Percentiles rank a stretch among this genome's conserved stretches.
phyloP scores from a whole-genome alignment of 2,888 invertebrate species.

The Odontothrips loti region DNA sequence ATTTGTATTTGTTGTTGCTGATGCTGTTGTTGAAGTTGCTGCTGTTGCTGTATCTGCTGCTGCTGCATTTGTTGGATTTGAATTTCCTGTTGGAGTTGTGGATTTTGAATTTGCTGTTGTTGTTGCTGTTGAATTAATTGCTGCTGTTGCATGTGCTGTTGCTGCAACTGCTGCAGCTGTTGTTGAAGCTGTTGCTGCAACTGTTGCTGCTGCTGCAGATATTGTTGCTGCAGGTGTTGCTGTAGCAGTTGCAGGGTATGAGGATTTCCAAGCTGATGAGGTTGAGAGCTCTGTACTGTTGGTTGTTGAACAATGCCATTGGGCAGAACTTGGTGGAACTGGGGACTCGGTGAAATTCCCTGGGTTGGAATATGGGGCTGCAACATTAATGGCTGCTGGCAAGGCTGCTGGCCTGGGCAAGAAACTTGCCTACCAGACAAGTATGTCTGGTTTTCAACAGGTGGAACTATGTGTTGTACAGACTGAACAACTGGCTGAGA shows the following conservation, averaged over 20 bases:
- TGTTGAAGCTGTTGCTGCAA: slow-evolving; percentile 36
- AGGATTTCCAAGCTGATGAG: neutral
- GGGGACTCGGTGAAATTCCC: neutral
- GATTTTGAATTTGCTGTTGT: slow-evolving; percentile 38
- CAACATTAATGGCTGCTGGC: neutral
- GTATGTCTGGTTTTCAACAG: too few species aligned
- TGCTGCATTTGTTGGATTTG: slow-evolving; percentile 37
- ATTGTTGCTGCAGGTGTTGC: slow-evolving; percentile 41
- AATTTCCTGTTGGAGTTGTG: slow-evolving; percentile 38
- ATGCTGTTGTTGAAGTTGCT: slow-evolving; percentile 33
- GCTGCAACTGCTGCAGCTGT: slow-evolving; percentile 38
- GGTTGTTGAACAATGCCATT: neutral
- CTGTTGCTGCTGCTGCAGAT: slow-evolving; percentile 42
- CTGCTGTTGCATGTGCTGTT: slow-evolving; percentile 37
- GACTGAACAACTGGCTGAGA: too few species aligned
- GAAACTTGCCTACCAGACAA: too few species aligned
- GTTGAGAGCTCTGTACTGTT: neutral
- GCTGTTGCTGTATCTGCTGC: slow-evolving; percentile 34
- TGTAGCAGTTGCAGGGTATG: slow-evolving; percentile 40
- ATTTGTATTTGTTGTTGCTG: slow-evolving; percentile 36
- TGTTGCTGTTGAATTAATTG: slow-evolving; percentile 37
- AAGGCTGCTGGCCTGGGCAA: neutral
- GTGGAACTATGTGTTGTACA: too few species aligned
- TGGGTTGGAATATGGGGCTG: neutral
- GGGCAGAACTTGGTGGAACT: neutral